Conservation (phyloP, 2,797 vertebrate genomes). For the Labeo calbasu region DNA sequence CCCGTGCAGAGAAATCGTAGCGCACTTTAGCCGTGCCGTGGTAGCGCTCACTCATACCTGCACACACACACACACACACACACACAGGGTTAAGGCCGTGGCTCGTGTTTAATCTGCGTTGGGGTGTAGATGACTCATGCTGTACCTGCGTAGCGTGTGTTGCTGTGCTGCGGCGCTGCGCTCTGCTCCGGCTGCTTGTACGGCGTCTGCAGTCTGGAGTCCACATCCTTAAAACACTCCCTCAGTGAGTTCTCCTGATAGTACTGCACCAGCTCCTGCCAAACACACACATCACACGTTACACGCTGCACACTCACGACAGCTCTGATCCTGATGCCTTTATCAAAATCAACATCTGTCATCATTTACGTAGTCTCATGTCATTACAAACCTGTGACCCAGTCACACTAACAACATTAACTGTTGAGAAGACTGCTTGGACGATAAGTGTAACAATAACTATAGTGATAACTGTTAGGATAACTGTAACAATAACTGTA, state of each 20-base stretch:
- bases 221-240: slow-evolving; percentile 90
- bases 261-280: slow-evolving; percentile 88
- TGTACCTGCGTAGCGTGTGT: slow-evolving; percentile 24
- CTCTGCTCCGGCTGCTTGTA: slow-evolving; percentile 86
- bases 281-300: slow-evolving; percentile 19
- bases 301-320: not conserved
- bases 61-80: slow-evolving; percentile 34
- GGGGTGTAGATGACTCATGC: not conserved
- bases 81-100: slow-evolving; percentile 5
- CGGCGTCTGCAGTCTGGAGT: slow-evolving; percentile 83
- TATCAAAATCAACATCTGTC: not conserved
- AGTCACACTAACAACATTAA: not conserved
- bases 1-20: slow-evolving; percentile 91
- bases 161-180: slow-evolving; percentile 44
- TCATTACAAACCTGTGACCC: not conserved
- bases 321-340: not conserved
- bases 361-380: not conserved
- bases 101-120: slow-evolving; percentile 1
- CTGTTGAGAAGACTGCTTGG: not conserved
- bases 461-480: not conserved
- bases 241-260: slow-evolving; percentile 89
- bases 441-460: not conserved
- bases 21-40: slow-evolving; percentile 86
- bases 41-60: slow-evolving; percentile 77
- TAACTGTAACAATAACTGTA: not conserved